Base-by-base conservation (phyloP, 2,797 vertebrate species). In the Babyrousa celebensis region DNA sequence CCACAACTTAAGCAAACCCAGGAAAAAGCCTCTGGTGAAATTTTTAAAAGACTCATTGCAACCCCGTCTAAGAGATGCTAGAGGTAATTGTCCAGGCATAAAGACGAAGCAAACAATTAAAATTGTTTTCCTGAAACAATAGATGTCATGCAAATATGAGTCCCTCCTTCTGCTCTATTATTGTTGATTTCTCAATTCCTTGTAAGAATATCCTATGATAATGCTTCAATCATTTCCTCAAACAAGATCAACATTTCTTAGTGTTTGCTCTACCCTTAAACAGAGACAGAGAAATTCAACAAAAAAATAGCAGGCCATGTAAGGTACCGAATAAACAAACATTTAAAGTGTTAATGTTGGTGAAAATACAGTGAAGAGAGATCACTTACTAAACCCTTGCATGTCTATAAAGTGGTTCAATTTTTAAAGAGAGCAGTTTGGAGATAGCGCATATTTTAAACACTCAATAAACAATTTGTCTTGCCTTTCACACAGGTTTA, bases 1-100 rank as follows among this genome's bases (percentile, higher is more conserved):
- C 58, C 58, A 29, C 52, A 62, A 65, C 54, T 58, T 96, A 94
- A 96, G 74, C 40, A 95, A 95, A 83, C 36, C 36, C 77, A 96
- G 77, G 63, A 6, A 72, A 85, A 95, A 92, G n/a, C 43, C 40
- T 92, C 65, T 5, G 17, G 54, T 68, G 82, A 88, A 85, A 36
- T 83, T 65, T 83, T 91, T 88, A 78, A 56, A 71, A 85, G 40
- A 91, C 2, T 94, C 63, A 54, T 23, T 89, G 67, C 36, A 84
- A 82, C 48, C 18, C 56, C 32, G 6, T 75, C 83, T 71, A 68
- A 86, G 48, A 71, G 48, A 78, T 16, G 40, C 40, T 92, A 63
- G 43, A 78, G 48, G 63, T 63, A 77, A 58, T 21, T 16, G 56
- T 71, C 43, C 25, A 91, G 29, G 11, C 27, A 70, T 63, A 54